Evolutionary conservation across 2,797 vertebrate genomes (phyloP), one percentile per base, ranked within the genome.

Genomic region (Xenops minutus): DNA sequence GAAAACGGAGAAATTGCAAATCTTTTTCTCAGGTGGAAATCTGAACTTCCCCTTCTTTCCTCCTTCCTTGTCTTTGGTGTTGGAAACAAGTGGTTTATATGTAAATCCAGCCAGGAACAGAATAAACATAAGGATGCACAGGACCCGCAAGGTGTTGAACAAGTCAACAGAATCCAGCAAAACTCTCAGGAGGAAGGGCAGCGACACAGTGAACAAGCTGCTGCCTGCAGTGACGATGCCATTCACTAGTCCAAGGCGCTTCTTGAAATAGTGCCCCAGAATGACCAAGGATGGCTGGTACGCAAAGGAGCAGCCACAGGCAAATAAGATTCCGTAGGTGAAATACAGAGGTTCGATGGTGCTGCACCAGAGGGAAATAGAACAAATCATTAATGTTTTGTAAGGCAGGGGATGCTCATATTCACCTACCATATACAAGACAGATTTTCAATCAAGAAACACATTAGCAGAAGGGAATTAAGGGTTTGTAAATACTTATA

Each of bases 251-350:
- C 99, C 99, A 14, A 99, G 98, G 18, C 99, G 99, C 80, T 98
- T 98, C 98, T 99, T 99, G 97, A 99, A 99, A 85, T 99, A 99
- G 95, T 99, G 99, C 67, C 99, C 99, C 8, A 99, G 97, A 85
- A 99, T 99, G 89, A 99, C 99, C 95, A 99, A 93, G 58, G 99
- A 99, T 2, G 99, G 99, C 98, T 99, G 99, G 98, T 99, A 99
- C 0, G 99, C 98, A 41, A 99, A 99, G 2, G 99, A 99, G 96
- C 99, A 99, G 92, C 99, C 99, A 4, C 98, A 99, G 82, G 99
- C 98, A 85, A 99, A 99, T 89, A 99, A 93, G 16, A 99, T 96
- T 59, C 99, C 99, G 0, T 99, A 99, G 41, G 99, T 99, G 96
- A 99, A 98, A 93, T 99, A 99, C 54, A 99, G 93, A 64, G 98